Conservation (phyloP, 2,888 invertebrate species). For the Seira sanloemensis region DNA sequence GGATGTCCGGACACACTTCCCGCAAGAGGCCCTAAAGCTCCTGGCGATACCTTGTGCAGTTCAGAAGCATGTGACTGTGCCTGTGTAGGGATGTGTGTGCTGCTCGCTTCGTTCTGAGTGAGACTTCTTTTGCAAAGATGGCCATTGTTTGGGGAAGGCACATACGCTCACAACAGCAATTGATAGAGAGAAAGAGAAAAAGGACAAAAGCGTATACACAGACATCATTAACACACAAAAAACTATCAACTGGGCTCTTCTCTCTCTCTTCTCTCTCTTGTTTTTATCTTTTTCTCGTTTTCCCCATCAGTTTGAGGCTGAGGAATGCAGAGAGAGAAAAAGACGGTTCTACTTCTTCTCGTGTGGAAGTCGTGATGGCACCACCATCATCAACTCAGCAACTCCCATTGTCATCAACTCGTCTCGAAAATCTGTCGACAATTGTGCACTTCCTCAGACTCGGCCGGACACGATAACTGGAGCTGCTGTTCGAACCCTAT, state of each 20-base stretch:
- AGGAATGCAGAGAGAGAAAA: not conserved
- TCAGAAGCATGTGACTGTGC: too few relatives aligned
- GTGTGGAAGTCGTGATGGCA: constrained; percentile 6
- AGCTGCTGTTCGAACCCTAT: too few relatives aligned
- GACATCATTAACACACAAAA: constrained; percentile 53
- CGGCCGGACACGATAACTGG: constrained; percentile 42
- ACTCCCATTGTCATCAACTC: too few relatives aligned
- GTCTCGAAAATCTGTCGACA: constrained; percentile 11
- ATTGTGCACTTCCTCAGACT: constrained; percentile 26
- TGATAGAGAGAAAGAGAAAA: not conserved
- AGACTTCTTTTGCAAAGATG: too few relatives aligned
- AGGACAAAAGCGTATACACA: not conserved
- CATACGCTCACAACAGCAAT: too few relatives aligned
- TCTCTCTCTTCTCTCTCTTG: not conserved
- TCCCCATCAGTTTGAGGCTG: not conserved
- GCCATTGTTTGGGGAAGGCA: too few relatives aligned
- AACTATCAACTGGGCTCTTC: constrained; percentile 33
- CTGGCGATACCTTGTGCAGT: too few relatives aligned
- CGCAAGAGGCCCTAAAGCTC: too few relatives aligned
- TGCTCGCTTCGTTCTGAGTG: too few relatives aligned
- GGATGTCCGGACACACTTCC: too few relatives aligned
- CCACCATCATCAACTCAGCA: not conserved
- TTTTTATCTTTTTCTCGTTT: constrained; percentile 5
- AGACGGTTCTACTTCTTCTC: not conserved
- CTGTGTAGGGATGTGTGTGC: too few relatives aligned